Evolutionary conservation across 2,888 invertebrate species (phyloP), one percentile per base, ranked within the genome.

Genomic region (Belgica antarctica): DNA sequence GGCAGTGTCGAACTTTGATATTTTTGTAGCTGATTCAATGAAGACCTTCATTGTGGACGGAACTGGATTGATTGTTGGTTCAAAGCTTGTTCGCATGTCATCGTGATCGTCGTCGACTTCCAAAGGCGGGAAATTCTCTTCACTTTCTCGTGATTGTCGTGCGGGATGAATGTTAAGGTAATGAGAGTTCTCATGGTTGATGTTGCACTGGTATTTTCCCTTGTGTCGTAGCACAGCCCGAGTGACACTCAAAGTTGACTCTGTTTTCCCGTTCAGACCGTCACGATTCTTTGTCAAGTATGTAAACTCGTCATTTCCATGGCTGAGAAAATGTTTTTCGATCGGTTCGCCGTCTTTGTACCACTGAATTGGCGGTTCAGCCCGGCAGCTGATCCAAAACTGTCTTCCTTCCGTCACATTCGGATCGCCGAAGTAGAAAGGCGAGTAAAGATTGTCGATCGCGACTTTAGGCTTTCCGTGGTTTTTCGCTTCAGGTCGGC

Each of bases 181-280:
- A 71, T 78, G 77, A 41, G 76, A 76, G 71, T 76, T 78, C 72
- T 73, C 73, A 71, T 77, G 77, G 47, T 74, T 73, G 70, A 74
- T 72, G 72, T 79, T 80, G 74, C 80, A 80, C 74, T 79, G 77
- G 74, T 80, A 80, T 70, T 75, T 76, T 61, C 80, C 80, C 72
- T 78, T 78, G 73, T 80, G 80, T 63, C 76, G 78, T 74, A 77
- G 77, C 1, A 79, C 73, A 4, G 80, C 80, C 63, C 77, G 78
- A 47, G 77, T 77, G 72, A 80, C 80, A 66, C 75, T 77, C 25
- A 80, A 74, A 71, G 77, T 77, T 63, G 80, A 79, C 75, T 79
- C 79, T 71, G 79, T 79, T 76, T 17, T 61, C 10, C 19, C 24
- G 19, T 36, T 61, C 0, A 15, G 15, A 25, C 19, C 22, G 1